Conservation (phyloP, 2,888 invertebrate genomes). For the Leptopilina syphax region DNA sequence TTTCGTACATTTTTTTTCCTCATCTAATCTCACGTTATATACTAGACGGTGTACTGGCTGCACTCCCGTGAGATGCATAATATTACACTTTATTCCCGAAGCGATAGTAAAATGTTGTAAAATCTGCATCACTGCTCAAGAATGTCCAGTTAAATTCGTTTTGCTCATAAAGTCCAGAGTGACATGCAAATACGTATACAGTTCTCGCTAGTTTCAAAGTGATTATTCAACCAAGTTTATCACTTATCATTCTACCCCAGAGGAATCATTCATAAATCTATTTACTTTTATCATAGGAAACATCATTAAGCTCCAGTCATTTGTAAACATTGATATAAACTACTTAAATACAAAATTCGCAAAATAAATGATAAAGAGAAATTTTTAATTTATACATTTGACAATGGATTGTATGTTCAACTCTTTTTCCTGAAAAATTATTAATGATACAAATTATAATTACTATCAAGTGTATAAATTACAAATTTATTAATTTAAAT, state of each 20-base stretch:
- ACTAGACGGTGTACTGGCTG: not conserved
- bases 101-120: conserved; percentile 19
- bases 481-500: no score
- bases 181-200: conserved; percentile 9
- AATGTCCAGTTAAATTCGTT: conserved; percentile 25
- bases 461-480: no score
- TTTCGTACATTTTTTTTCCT: not conserved
- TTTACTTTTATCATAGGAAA: not conserved
- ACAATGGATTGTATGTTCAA: no score
- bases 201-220: conserved; percentile 16
- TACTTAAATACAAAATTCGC: not conserved
- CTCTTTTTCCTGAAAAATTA: no score
- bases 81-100: conserved; percentile 14
- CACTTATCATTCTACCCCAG: not conserved
- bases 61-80: conserved; percentile 5
- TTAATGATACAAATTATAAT: no score
- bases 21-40: conserved; percentile 45
- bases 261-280: not conserved
- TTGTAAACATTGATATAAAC: not conserved
- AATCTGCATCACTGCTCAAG: conserved; percentile 20
- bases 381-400: not conserved
- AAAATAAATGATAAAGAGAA: not conserved
- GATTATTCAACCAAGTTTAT: conserved; percentile 22
- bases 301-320: not conserved
- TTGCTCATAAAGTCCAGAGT: not conserved